Evolutionary conservation across 2,797 vertebrate species (phyloP).

Genomic region (Fistularia commersonii): DNA sequence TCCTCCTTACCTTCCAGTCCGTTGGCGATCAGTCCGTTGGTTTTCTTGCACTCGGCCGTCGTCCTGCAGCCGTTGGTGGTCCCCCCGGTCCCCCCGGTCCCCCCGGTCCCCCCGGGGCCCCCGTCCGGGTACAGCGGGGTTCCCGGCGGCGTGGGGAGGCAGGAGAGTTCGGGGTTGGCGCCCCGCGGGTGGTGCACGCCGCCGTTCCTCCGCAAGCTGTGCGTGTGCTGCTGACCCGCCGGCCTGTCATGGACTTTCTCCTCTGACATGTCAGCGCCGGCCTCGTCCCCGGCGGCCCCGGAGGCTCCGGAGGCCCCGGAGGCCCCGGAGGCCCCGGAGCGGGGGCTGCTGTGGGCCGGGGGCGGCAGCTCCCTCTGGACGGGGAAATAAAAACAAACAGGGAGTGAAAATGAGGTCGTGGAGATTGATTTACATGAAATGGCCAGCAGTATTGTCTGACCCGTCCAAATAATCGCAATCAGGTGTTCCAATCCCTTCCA

Average conservation of each 20-base stretch:
- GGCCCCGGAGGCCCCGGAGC: conserved; percentile 36
- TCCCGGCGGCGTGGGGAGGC: conserved; percentile 87
- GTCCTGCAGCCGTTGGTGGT: conserved; percentile 58
- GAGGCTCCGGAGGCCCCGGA: too few relatives aligned
- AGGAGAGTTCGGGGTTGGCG: conserved; percentile 76
- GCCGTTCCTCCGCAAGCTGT: conserved; percentile 66
- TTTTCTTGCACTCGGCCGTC: conserved; percentile 71
- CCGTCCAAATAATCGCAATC: too few relatives aligned
- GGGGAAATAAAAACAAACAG: not conserved
- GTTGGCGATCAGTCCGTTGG: conserved; percentile 65
- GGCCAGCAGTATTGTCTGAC: not conserved
- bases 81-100: conserved; percentile 29
- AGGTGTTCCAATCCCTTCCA: too few relatives aligned
- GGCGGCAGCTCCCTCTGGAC: conserved; percentile 70
- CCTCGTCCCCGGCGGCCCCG: conserved; percentile 39
- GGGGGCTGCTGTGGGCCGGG: conserved; percentile 66
- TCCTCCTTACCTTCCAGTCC: conserved; percentile 79
- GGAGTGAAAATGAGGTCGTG: too few relatives aligned
- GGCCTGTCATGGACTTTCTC: conserved; percentile 49
- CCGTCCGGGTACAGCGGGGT: conserved; percentile 82
- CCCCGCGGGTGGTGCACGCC: conserved; percentile 49
- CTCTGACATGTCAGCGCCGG: conserved; percentile 28
- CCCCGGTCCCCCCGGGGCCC: too few relatives aligned
- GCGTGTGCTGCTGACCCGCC: conserved; percentile 58
- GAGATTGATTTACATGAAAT: too few relatives aligned